A percentile compares a stretch with the other conserved stretches of the same genome.
These are phyloP conservation scores for Campoletis sonorensis DNA, from an alignment of 1,140 invertebrate species.

Conservation along the genomic window DNA sequence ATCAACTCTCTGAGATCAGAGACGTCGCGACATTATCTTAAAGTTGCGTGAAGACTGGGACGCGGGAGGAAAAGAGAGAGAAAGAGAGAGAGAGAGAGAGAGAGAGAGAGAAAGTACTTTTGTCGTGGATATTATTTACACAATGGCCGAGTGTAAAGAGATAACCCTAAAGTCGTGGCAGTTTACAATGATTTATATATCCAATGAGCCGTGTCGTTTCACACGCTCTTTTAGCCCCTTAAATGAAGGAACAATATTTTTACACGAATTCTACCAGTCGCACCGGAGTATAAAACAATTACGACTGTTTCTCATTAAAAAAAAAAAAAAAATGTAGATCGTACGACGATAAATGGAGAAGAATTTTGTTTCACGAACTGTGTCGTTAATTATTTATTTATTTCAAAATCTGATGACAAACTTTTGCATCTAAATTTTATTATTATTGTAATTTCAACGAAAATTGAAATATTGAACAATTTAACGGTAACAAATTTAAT, in stretches of 20 bases:
- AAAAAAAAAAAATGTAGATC: not conserved
- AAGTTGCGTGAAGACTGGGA: slow-evolving; percentile 50
- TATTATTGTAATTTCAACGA: too few relatives aligned
- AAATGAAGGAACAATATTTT: not conserved
- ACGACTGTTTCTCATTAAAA: not conserved
- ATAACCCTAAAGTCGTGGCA: slow-evolving; percentile 22
- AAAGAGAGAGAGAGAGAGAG: slow-evolving; percentile 9
- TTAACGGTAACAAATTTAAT: too few relatives aligned
- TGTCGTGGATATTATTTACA: slow-evolving; percentile 21
- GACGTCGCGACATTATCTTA: slow-evolving; percentile 38
- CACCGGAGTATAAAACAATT: not conserved
- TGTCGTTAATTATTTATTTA: too few relatives aligned
- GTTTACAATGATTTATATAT: slow-evolving; percentile 19
- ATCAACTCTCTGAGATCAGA: slow-evolving; percentile 45
- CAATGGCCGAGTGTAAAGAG: slow-evolving; percentile 2
- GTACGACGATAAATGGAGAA: too few relatives aligned
- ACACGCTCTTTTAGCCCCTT: slow-evolving; percentile 20
- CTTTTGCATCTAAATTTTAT: too few relatives aligned
- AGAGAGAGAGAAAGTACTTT: slow-evolving; percentile 19
- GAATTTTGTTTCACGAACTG: too few relatives aligned
- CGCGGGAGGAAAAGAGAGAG: not conserved
- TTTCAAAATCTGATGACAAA: too few relatives aligned
- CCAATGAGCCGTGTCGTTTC: slow-evolving; percentile 23
- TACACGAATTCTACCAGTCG: not conserved
- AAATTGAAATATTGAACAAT: too few relatives aligned